Conservation (phyloP, 2,797 vertebrate species). For the Mus caroli region DNA sequence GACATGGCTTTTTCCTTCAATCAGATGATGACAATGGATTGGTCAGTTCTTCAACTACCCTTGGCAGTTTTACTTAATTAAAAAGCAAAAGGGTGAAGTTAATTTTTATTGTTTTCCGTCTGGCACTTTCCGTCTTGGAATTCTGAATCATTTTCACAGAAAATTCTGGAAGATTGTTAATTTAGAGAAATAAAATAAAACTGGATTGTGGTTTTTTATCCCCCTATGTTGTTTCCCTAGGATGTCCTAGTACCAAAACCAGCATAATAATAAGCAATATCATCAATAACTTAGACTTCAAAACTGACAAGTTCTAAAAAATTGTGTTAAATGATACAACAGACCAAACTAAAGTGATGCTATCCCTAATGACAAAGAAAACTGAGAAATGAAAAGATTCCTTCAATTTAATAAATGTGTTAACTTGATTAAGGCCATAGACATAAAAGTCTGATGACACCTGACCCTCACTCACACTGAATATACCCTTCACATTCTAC, state of each 20-base stretch:
- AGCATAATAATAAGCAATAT: not conserved
- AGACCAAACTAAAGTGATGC: not conserved
- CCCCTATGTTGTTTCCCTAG: not conserved
- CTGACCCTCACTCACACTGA: not conserved
- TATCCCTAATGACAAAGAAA: not conserved
- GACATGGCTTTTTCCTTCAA: not conserved
- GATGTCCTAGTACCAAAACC: not conserved
- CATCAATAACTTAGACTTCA: not conserved
- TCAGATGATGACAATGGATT: not conserved
- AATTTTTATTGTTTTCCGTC: not conserved
- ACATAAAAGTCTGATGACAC: not conserved
- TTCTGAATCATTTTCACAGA: conserved; percentile 18
- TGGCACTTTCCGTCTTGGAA: not conserved
- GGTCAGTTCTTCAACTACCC: not conserved
- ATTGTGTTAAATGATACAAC: not conserved
- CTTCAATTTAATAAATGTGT: not conserved
- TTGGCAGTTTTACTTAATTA: not conserved
- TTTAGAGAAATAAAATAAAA: not conserved
- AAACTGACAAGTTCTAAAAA: conserved; percentile 1
- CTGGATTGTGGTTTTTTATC: not conserved
- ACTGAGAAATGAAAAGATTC: not conserved
- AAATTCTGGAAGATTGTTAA: conserved; percentile 8
- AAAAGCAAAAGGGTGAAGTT: not conserved
- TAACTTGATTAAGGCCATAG: not conserved
- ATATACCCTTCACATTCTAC: not conserved